Conservation (phyloP, 2,113 vertebrate species). For the Ardeotis arabs region DNA sequence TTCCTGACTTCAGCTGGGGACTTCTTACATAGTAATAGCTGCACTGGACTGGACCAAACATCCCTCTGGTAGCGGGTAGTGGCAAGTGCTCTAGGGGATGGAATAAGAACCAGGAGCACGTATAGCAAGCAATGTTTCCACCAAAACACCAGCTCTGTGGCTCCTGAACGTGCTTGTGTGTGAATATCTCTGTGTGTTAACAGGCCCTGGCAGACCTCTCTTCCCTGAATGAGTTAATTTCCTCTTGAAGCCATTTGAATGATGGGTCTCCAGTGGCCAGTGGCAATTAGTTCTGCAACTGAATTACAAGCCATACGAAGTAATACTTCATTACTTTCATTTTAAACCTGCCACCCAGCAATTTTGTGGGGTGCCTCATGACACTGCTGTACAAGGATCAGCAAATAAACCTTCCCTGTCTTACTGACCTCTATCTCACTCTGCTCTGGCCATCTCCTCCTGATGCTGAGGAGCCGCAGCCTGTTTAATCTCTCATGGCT, state of each 20-base stretch:
- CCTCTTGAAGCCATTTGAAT: background rate
- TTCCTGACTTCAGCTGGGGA: background rate
- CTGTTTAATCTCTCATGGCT: background rate
- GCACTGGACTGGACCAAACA: background rate
- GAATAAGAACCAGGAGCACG: background rate
- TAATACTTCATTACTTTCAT: constrained; percentile 37
- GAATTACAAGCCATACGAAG: background rate
- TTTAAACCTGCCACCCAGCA: constrained; percentile 14
- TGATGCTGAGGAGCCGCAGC: background rate
- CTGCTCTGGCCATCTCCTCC: background rate
- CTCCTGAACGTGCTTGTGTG: background rate
- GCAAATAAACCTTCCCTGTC: background rate
- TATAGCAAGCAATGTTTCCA: background rate
- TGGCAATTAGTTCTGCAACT: background rate
- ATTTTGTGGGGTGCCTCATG: background rate
- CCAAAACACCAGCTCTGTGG: background rate
- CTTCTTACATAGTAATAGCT: background rate
- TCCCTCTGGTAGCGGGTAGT: background rate
- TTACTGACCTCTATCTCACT: background rate
- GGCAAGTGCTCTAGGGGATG: background rate
- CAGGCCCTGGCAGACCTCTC: background rate
- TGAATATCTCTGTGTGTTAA: background rate
- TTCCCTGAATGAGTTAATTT: background rate
- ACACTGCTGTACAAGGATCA: background rate
- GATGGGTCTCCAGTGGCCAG: background rate